phyloP scores from a whole-genome alignment of 2,797 vertebrate genomes.

The Paedocypris micromegethes region DNA sequence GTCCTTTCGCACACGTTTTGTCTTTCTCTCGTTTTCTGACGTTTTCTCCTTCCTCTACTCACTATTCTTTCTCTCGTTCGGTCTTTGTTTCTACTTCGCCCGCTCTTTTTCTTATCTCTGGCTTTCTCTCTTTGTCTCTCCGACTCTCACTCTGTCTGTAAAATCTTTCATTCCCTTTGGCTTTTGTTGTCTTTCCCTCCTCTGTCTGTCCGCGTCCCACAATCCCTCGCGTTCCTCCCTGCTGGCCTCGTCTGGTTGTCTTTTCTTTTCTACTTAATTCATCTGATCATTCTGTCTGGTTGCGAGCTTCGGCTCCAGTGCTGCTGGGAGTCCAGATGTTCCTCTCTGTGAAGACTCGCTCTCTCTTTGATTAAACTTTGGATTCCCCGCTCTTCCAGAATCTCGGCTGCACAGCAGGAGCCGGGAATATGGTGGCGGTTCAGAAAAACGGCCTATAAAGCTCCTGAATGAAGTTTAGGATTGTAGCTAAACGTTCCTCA shows the following conservation, averaged over 20 bases:
- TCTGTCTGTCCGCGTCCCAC: slow-evolving; percentile 30
- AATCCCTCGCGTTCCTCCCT: slow-evolving; percentile 34
- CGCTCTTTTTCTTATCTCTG: slow-evolving; percentile 36
- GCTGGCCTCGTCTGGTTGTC: slow-evolving; percentile 29
- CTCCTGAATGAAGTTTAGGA: slow-evolving; percentile 36
- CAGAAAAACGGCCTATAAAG: slow-evolving; percentile 12
- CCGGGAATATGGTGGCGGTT: neutral
- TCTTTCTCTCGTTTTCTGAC: no score
- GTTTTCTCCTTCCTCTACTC: no score
- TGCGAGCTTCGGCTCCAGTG: slow-evolving; percentile 50
- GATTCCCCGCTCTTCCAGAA: slow-evolving; percentile 45
- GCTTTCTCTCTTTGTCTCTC: slow-evolving; percentile 10
- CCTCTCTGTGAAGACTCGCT: slow-evolving; percentile 49
- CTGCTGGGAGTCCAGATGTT: slow-evolving; percentile 61
- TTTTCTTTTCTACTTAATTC: slow-evolving; percentile 41
- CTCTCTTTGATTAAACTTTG: slow-evolving; percentile 65
- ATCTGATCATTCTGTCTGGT: slow-evolving; percentile 45
- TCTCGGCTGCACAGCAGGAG: slow-evolving; percentile 37
- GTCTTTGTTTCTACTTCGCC: slow-evolving; percentile 11
- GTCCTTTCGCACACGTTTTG: no score
- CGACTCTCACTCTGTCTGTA: slow-evolving; percentile 4
- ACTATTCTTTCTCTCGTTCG: slow-evolving; percentile 12
- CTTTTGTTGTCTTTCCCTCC: slow-evolving; percentile 20
- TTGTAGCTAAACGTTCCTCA: slow-evolving; percentile 20
- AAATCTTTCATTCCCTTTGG: neutral